A percentile compares a stretch with the other conserved stretches of the same genome.
These are phyloP conservation scores for Raillietiella orientalis DNA, from an alignment of 2,888 invertebrate genomes.

Conservation along the genomic window DNA sequence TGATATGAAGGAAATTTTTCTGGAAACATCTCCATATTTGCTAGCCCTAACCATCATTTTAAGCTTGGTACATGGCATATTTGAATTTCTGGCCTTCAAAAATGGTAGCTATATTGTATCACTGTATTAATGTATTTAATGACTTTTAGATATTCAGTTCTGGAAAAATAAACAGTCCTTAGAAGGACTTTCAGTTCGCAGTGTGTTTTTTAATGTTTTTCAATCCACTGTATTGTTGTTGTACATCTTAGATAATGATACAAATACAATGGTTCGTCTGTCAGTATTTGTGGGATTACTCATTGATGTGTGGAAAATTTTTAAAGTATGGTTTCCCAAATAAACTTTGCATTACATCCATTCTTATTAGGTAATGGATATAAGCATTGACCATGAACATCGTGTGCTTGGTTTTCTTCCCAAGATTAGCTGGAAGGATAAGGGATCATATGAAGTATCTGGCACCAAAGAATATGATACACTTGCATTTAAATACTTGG, in stretches of 20 bases:
- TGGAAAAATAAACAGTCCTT: constrained; percentile 92
- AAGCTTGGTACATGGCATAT: constrained; percentile 81
- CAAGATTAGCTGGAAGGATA: constrained; percentile 47
- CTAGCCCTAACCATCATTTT: constrained; percentile 65
- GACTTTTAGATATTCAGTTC: constrained; percentile 60
- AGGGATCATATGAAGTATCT: constrained; percentile 82
- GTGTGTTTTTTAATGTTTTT: constrained; percentile 93
- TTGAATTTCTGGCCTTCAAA: constrained; percentile 94
- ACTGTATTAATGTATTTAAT: constrained; percentile 5
- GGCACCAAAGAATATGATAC: constrained; percentile 77
- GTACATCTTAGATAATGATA: constrained; percentile 93
- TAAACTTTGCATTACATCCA: constrained; percentile 1
- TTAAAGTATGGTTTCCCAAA: constrained; percentile 26
- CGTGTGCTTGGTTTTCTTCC: constrained; percentile 46
- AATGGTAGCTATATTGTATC: constrained; percentile 27
- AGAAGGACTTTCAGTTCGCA: constrained; percentile 86
- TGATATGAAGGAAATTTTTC: constrained; percentile 60
- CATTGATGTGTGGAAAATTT: constrained; percentile 97
- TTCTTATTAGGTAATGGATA: constrained; percentile 28
- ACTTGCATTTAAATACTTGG: constrained; percentile 73
- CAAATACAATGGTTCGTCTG: constrained; percentile 58
- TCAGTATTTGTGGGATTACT: constrained; percentile 76
- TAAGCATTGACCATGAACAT: constrained; percentile 36
- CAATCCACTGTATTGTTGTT: constrained; percentile 78
- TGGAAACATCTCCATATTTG: constrained; percentile 88